A percentile compares a stretch with the other conserved stretches of the same genome.
phyloP scores from a whole-genome alignment of 2,113 vertebrate genomes.

The Origma solitaria region DNA sequence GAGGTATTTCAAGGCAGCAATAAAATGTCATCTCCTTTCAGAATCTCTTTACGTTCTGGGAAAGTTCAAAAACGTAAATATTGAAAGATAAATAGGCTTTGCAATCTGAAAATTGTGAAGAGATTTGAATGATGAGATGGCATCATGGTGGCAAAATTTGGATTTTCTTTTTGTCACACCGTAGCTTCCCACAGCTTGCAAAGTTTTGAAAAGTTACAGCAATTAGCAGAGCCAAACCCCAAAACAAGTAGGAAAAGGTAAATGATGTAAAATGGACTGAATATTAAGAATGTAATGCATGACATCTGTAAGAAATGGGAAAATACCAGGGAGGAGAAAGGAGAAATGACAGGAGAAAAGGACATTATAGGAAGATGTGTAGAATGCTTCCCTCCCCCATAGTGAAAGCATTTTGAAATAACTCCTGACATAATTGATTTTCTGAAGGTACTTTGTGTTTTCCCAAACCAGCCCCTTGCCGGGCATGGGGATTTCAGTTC shows the following conservation, averaged over 20 bases:
- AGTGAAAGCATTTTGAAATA: neutral
- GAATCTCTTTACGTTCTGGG: neutral
- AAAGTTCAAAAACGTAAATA: neutral
- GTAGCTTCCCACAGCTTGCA: neutral
- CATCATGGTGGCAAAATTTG: neutral
- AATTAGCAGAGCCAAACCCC: neutral
- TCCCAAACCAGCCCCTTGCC: neutral
- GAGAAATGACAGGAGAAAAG: neutral
- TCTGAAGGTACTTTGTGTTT: neutral
- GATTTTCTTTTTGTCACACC: neutral
- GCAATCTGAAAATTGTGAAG: neutral
- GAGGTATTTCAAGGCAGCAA: neutral
- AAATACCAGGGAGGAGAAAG: neutral
- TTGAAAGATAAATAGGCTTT: neutral
- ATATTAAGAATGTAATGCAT: neutral
- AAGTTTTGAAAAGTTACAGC: neutral
- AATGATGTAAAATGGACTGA: neutral
- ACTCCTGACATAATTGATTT: neutral
- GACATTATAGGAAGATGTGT: neutral
- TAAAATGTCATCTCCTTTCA: neutral
- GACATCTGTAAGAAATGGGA: neutral
- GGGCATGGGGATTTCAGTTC: neutral
- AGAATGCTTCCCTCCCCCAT: neutral
- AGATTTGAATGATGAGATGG: neutral
- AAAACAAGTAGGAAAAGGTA: neutral